Conservation (phyloP, 2,113 vertebrate species). For the Mionectes macconnelli region DNA sequence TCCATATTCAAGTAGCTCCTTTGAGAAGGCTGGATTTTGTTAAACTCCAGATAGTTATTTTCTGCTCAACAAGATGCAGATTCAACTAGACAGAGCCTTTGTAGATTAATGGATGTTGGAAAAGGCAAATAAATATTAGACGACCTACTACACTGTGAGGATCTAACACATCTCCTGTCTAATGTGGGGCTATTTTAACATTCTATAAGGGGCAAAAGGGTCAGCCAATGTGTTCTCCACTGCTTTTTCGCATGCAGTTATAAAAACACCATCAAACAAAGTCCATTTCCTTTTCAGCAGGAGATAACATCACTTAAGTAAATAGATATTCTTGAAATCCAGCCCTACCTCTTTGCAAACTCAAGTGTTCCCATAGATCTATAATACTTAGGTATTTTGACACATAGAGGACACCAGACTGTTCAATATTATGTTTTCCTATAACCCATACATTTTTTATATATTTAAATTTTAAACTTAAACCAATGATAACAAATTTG, state of each 20-base stretch:
- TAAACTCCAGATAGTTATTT: conserved; percentile 42
- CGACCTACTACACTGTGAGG: background rate
- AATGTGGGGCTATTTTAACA: background rate
- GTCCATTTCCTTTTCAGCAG: background rate
- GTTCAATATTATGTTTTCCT: background rate
- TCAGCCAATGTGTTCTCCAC: background rate
- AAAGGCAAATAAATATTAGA: conserved; percentile 32
- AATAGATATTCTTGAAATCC: background rate
- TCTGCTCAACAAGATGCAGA: conserved; percentile 23
- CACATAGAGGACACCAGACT: background rate
- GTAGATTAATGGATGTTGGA: background rate
- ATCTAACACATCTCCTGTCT: background rate
- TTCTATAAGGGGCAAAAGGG: background rate
- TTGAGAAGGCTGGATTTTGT: conserved; percentile 26
- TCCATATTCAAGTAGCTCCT: conserved; percentile 33
- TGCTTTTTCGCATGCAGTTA: background rate
- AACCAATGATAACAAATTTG: background rate
- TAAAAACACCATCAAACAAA: background rate
- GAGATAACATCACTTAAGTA: background rate
- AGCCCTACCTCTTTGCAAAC: background rate
- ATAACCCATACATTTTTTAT: background rate
- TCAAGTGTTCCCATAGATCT: background rate
- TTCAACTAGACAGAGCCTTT: conserved; percentile 1
- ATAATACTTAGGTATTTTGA: background rate
- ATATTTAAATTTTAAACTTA: background rate